phyloP scores from a whole-genome alignment of 1,140 invertebrate species.

The Aphelinus atriplicis region DNA sequence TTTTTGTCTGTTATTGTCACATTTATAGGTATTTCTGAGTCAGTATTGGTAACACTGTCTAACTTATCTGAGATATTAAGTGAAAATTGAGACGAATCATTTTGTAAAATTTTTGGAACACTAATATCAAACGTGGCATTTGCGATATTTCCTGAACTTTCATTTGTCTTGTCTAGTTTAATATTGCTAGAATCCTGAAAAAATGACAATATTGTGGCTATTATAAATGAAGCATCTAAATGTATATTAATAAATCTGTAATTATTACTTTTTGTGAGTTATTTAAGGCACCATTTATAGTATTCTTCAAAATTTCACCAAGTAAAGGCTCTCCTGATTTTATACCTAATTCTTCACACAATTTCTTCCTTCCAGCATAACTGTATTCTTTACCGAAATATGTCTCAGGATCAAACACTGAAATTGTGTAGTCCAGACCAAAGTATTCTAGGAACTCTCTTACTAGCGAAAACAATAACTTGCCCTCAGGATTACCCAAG shows the following conservation, averaged over 20 bases:
- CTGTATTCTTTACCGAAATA: slow-evolving; percentile 69
- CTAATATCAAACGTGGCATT: slow-evolving; percentile 62
- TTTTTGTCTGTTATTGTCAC: slow-evolving; percentile 62
- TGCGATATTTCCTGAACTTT: slow-evolving; percentile 51
- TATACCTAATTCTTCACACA: slow-evolving; percentile 68
- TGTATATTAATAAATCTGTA: slow-evolving; percentile 2
- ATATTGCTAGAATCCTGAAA: slow-evolving; percentile 53
- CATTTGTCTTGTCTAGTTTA: slow-evolving; percentile 50
- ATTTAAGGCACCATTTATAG: slow-evolving; percentile 61
- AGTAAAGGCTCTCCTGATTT: slow-evolving; percentile 61
- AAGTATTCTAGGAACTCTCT: slow-evolving; percentile 79
- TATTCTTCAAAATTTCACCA: slow-evolving; percentile 62
- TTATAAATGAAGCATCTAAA: slow-evolving; percentile 6
- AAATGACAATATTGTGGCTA: slow-evolving; percentile 17
- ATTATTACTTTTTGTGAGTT: slow-evolving; percentile 51
- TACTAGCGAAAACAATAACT: slow-evolving; percentile 72
- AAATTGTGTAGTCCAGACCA: slow-evolving; percentile 74
- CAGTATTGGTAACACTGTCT: slow-evolving; percentile 51
- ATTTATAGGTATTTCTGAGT: slow-evolving; percentile 56
- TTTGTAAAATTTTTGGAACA: slow-evolving; percentile 55
- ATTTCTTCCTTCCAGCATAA: slow-evolving; percentile 67
- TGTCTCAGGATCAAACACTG: slow-evolving; percentile 78
- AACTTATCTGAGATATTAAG: slow-evolving; percentile 53
- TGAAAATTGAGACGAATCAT: slow-evolving; percentile 48
- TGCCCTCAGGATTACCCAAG: slow-evolving; percentile 72